phyloP scores from a whole-genome alignment of 2,113 vertebrate species.

The Thunnus maccoyii region DNA sequence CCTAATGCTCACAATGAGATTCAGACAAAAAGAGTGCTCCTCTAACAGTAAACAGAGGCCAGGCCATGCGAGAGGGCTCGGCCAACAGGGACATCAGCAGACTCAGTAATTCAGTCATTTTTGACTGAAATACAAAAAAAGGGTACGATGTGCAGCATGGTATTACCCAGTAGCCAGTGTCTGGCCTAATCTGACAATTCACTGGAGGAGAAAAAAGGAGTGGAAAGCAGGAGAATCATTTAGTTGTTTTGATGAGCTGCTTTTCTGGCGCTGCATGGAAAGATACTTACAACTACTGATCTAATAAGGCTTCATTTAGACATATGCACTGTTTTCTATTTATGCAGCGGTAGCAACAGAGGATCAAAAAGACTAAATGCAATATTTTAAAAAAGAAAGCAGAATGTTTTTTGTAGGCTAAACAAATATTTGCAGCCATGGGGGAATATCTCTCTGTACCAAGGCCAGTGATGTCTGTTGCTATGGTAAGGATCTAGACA shows the following conservation, averaged over 20 bases:
- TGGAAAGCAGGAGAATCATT: constrained; percentile 42
- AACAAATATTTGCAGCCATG: constrained; percentile 12
- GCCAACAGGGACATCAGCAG: constrained; percentile 47
- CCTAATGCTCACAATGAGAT: constrained; percentile 42
- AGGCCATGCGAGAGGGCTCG: constrained; percentile 29
- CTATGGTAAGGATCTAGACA: constrained; percentile 43
- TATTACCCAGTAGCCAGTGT: constrained; percentile 44
- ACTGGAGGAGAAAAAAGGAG: constrained; percentile 59
- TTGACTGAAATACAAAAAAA: constrained; percentile 37
- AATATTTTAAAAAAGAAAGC: not conserved
- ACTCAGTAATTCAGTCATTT: constrained; percentile 51
- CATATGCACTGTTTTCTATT: constrained; percentile 7
- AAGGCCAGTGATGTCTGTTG: constrained; percentile 26
- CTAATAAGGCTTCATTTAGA: constrained; percentile 38
- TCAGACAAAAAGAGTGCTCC: constrained; percentile 20
- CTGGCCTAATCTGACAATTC: constrained; percentile 64
- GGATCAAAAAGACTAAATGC: not conserved
- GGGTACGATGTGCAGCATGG: constrained; percentile 38
- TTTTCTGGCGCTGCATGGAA: constrained; percentile 19
- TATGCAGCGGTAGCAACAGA: not conserved
- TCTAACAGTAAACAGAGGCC: constrained; percentile 41
- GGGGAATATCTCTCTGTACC: constrained; percentile 5
- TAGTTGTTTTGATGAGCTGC: constrained; percentile 36
- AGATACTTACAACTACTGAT: constrained; percentile 32
- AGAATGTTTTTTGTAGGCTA: not conserved